phyloP scores from a whole-genome alignment of 2,888 invertebrate species.

The Amblyjoppa fuscipennis region DNA sequence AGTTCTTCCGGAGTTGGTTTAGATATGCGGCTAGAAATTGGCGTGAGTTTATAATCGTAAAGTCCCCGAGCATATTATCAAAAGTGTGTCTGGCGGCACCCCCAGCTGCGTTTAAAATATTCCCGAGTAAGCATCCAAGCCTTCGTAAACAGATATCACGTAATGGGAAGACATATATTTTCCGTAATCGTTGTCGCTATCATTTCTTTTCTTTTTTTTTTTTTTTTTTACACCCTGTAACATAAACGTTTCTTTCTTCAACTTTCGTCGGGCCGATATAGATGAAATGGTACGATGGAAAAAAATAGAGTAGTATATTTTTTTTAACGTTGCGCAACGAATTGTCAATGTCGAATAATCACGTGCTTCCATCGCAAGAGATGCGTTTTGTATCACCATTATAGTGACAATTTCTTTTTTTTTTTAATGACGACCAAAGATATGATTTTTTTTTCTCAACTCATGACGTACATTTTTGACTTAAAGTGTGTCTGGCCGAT shows the following conservation, averaged over 20 bases:
- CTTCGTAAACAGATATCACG: constrained; percentile 6
- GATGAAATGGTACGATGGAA: too few species aligned
- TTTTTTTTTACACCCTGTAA: background rate
- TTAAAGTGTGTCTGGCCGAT: background rate
- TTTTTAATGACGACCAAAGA: too few species aligned
- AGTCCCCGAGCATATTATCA: constrained; percentile 30
- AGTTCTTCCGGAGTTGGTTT: constrained; percentile 20
- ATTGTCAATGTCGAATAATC: background rate
- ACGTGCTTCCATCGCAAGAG: background rate
- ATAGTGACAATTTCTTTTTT: too few species aligned
- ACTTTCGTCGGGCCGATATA: background rate
- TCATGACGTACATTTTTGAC: too few species aligned
- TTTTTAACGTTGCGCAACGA: background rate
- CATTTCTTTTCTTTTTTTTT: background rate
- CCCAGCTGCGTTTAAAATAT: constrained; percentile 14
- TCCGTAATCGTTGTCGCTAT: background rate
- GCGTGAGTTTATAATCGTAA: constrained; percentile 33
- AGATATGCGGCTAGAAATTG: constrained; percentile 15
- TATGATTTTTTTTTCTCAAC: too few species aligned
- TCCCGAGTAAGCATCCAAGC: background rate
- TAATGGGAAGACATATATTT: constrained; percentile 2
- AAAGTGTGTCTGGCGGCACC: constrained; percentile 12
- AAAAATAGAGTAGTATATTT: background rate
- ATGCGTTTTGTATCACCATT: background rate
- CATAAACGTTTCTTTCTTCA: background rate